Conservation (phyloP, 2,888 invertebrate species). For the Podabrus alpinus region DNA sequence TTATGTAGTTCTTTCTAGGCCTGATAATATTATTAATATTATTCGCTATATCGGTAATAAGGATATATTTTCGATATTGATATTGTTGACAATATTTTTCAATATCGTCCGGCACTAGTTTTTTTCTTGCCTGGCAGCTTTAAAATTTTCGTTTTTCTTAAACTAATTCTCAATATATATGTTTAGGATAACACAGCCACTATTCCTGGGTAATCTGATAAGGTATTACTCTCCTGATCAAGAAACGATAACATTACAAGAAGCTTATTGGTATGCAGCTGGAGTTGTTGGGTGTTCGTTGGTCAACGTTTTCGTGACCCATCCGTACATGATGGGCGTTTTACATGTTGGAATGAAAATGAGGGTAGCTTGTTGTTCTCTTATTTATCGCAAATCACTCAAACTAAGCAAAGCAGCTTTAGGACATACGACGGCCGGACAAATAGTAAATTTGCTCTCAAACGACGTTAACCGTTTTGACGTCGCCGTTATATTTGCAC, state of each 20-base stretch:
- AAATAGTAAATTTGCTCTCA: constrained; percentile 86
- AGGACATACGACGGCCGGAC: constrained; percentile 74
- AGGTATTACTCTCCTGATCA: constrained; percentile 62
- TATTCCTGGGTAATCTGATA: constrained; percentile 67
- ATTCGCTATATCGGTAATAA: not conserved
- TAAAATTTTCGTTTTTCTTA: not conserved
- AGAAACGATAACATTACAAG: constrained; percentile 48
- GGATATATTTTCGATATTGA: not conserved
- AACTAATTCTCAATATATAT: not conserved
- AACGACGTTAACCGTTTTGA: constrained; percentile 95
- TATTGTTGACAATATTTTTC: not conserved
- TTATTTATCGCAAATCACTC: constrained; percentile 77
- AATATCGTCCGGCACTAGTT: not conserved
- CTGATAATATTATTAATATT: not conserved
- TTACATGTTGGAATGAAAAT: constrained; percentile 83
- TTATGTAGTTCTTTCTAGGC: not conserved
- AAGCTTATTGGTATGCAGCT: constrained; percentile 79
- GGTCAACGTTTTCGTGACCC: constrained; percentile 77
- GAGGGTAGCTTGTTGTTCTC: constrained; percentile 80
- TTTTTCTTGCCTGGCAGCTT: not conserved
- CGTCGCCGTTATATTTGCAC: constrained; percentile 76
- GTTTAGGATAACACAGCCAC: constrained; percentile 50
- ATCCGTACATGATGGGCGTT: constrained; percentile 90
- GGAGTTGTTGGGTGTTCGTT: constrained; percentile 77
- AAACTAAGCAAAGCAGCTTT: constrained; percentile 68